These are phyloP conservation scores for Tapirus indicus DNA, from an alignment of 2,797 vertebrate genomes.

Conservation along the genomic window DNA sequence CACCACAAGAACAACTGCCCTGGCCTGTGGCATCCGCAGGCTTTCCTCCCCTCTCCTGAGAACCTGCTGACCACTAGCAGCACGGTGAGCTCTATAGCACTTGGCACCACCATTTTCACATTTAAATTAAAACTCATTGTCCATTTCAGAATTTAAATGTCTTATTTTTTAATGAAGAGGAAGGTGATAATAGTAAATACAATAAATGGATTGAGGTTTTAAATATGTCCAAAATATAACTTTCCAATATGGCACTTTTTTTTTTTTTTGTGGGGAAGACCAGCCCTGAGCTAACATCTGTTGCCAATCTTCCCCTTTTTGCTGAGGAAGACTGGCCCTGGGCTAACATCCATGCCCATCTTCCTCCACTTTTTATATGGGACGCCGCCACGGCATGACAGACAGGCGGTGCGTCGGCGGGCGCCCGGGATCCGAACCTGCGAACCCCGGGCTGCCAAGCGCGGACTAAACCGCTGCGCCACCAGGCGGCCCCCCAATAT, in stretches of 20 bases:
- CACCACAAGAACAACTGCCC: background rate
- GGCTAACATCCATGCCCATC: too few relatives aligned
- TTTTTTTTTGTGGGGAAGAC: too few relatives aligned
- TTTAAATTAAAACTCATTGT: background rate
- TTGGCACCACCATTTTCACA: background rate
- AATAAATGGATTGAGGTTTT: background rate
- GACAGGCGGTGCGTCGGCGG: too few relatives aligned
- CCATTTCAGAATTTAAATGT: background rate
- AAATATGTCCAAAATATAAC: background rate
- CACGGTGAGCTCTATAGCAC: background rate
- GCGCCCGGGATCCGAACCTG: too few relatives aligned
- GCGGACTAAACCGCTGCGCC: too few relatives aligned
- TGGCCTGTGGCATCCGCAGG: rapidly evolving
- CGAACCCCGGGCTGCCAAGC: too few relatives aligned
- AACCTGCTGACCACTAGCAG: background rate
- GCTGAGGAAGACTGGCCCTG: too few relatives aligned
- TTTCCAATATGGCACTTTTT: background rate
- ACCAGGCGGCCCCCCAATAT: too few relatives aligned
- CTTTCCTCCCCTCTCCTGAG: background rate
- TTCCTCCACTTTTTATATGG: too few relatives aligned
- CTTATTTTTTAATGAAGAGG: background rate
- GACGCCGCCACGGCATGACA: too few relatives aligned
- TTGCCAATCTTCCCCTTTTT: too few relatives aligned
- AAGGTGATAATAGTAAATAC: background rate
- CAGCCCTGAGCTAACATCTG: too few relatives aligned